Conservation (phyloP, 2,888 invertebrate genomes). For the Xestia ashworthii region DNA sequence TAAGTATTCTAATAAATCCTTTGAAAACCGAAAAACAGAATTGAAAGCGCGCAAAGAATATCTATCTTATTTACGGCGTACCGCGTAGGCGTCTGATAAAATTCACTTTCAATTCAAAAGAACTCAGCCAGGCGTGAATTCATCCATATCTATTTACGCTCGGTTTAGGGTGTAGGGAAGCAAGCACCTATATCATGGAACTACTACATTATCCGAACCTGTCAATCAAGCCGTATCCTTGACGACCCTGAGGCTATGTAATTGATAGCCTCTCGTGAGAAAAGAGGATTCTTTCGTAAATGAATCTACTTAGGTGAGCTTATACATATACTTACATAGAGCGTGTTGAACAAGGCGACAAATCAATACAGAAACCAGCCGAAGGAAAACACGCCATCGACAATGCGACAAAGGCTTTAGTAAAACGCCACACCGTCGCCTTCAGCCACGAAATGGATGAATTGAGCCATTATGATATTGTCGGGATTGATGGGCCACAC, state of each 20-base stretch:
- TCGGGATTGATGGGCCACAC: slow-evolving; percentile 74
- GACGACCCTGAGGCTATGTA: slow-evolving; percentile 77
- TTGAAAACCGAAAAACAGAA: slow-evolving; percentile 55
- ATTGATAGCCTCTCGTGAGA: slow-evolving; percentile 80
- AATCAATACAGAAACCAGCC: slow-evolving; percentile 70
- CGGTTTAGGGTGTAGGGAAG: slow-evolving; percentile 70
- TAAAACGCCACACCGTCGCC: slow-evolving; percentile 68
- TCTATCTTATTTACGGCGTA: slow-evolving; percentile 72
- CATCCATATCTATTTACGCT: slow-evolving; percentile 79
- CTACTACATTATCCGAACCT: slow-evolving; percentile 77
- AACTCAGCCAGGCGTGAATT: slow-evolving; percentile 76
- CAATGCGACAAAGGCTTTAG: slow-evolving; percentile 72
- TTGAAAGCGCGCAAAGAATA: slow-evolving; percentile 62
- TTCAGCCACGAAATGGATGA: slow-evolving; percentile 72
- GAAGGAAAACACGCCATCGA: slow-evolving; percentile 67
- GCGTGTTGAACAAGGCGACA: slow-evolving; percentile 61
- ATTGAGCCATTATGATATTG: slow-evolving; percentile 78
- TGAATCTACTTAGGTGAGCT: slow-evolving; percentile 58
- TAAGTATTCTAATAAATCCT: slow-evolving; percentile 46
- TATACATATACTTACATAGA: slow-evolving; percentile 40
- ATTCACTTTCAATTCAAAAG: slow-evolving; percentile 77
- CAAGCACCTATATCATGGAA: slow-evolving; percentile 71
- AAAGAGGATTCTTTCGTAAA: slow-evolving; percentile 68
- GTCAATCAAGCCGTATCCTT: slow-evolving; percentile 84
- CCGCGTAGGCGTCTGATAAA: slow-evolving; percentile 71